These are phyloP conservation scores for Cynodonichthys magdalenae DNA, from an alignment of 2,797 vertebrate genomes.

Conservation along the genomic window DNA sequence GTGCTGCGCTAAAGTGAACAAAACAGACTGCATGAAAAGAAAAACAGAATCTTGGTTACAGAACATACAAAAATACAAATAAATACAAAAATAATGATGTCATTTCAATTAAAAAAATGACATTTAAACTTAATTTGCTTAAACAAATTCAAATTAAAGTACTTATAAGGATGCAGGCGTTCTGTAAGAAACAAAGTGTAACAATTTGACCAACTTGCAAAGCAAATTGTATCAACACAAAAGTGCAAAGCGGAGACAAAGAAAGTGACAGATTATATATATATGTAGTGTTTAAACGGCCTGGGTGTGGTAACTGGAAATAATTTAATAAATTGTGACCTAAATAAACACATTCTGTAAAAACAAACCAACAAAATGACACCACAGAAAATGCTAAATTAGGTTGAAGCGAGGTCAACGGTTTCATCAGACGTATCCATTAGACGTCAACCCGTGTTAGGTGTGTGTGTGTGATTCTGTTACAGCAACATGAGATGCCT, in stretches of 20 bases:
- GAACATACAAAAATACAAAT: constrained; percentile 50
- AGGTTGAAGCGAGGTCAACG: constrained; percentile 35
- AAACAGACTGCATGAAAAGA: constrained; percentile 24
- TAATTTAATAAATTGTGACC: background rate
- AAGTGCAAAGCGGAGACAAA: constrained; percentile 22
- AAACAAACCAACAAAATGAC: constrained; percentile 39
- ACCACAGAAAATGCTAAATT: constrained; percentile 27
- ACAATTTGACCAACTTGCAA: constrained; percentile 35
- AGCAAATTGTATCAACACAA: constrained; percentile 28
- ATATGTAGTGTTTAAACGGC: constrained; percentile 25
- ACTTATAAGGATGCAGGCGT: constrained; percentile 36
- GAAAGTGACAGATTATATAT: constrained; percentile 25
- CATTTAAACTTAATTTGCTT: constrained; percentile 17
- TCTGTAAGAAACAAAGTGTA: constrained; percentile 28
- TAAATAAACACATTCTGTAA: constrained; percentile 26
- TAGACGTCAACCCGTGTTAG: constrained; percentile 33
- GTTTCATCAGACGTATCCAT: constrained; percentile 36
- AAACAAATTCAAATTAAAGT: constrained; percentile 26
- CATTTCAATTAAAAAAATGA: constrained; percentile 40
- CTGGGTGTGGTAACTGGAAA: constrained; percentile 6
- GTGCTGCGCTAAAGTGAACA: constrained; percentile 51
- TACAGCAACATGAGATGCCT: constrained; percentile 73
- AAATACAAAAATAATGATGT: constrained; percentile 44
- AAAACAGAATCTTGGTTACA: constrained; percentile 33
- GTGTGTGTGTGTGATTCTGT: constrained; percentile 29